These are phyloP conservation scores for Chrysogorgia sp. DNA, from an alignment of 92 coral and sea anemone genomes.

Conservation along the genomic window DNA sequence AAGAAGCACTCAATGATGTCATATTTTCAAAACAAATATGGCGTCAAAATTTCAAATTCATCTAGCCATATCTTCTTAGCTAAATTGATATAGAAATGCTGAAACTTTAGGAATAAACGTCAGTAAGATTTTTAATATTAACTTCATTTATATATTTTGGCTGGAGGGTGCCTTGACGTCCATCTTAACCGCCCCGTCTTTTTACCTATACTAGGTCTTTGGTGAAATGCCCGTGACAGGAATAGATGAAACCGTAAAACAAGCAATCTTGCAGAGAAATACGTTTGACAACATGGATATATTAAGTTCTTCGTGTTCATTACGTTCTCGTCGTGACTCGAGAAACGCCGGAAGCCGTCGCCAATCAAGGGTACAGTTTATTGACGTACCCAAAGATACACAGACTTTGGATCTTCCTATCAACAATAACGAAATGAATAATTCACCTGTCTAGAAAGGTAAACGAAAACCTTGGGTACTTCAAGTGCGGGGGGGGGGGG, in stretches of 20 bases:
- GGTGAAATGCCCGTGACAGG: slow-evolving; percentile 96
- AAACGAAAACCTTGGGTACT: too few species aligned
- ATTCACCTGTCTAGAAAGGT: slow-evolving; percentile 20
- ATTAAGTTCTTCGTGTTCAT: slow-evolving; percentile 3
- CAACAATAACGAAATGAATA: slow-evolving; percentile 2
- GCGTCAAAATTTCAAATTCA: too few species aligned
- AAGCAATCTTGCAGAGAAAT: slow-evolving; percentile 90
- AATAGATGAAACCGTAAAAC: slow-evolving; percentile 92
- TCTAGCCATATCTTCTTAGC: too few species aligned
- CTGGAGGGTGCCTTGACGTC: too few species aligned
- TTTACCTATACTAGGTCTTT: slow-evolving; percentile 64
- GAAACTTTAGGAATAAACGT: too few species aligned
- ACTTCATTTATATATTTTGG: not conserved
- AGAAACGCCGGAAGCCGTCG: slow-evolving; percentile 18
- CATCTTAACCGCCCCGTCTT: too few species aligned
- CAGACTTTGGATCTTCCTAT: slow-evolving; percentile 35
- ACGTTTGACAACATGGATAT: slow-evolving; percentile 83
- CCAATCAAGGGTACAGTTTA: slow-evolving; percentile 34
- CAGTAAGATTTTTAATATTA: not conserved
- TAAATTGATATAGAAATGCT: too few species aligned
- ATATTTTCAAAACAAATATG: too few species aligned
- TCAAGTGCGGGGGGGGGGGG: too few species aligned
- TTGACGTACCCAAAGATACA: slow-evolving; percentile 1
- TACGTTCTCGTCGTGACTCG: slow-evolving; percentile 29
- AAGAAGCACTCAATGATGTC: too few species aligned